Evolutionary conservation across 2,797 vertebrate species (phyloP), one percentile per base, ranked within the genome.

Genomic region (Allobates femoralis): DNA sequence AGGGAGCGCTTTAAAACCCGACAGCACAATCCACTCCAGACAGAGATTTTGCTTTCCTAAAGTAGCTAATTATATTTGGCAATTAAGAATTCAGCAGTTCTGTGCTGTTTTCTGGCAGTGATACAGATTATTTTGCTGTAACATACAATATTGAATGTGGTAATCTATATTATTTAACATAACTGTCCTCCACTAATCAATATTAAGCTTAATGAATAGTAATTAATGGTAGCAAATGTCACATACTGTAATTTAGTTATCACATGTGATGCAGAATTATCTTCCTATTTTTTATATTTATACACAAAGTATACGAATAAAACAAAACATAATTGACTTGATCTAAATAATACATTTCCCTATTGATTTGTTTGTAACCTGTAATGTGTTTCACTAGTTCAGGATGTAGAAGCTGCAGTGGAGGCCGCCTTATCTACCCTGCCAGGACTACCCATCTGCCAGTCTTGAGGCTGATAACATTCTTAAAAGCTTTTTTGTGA

Each of bases 51-150:
- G 28, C 53, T 34, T 32, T 15, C 30, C 23, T 58, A 34, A 46
- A 28, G 58, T 19, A 64, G n/a, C 37, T 64, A 46, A 53, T 64
- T 79, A 50, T 28, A 41, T 62, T 41, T 64, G 58, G 15, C 26
- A 26, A 64, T 60, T 79, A 79, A 46, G 26, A n/a, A 64, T 37
- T 62, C 32, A 79, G 78, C 32, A 50, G 37, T 50, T 64, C n/a
- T 64, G 41, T 30, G 11, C 18, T 14, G 41, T 67, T 11, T 28
- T 53, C 11, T 81, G 5, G 4, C 64, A 64, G 41, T 67, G 58
- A 67, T 19, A 66, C 15, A 21, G 18, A 50, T 66, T 51, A 41
- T 46, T 64, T 62, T 62, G 58, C 77, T 79, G 77, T 26, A 79
- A 26, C 18, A 19, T 66, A 46, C 26, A 37, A 69, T 69, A 69